A percentile compares a stretch with the other conserved stretches of the same genome.
Conservation (phyloP, 2,888 invertebrate species). For the Herminia tarsipennalis region DNA sequence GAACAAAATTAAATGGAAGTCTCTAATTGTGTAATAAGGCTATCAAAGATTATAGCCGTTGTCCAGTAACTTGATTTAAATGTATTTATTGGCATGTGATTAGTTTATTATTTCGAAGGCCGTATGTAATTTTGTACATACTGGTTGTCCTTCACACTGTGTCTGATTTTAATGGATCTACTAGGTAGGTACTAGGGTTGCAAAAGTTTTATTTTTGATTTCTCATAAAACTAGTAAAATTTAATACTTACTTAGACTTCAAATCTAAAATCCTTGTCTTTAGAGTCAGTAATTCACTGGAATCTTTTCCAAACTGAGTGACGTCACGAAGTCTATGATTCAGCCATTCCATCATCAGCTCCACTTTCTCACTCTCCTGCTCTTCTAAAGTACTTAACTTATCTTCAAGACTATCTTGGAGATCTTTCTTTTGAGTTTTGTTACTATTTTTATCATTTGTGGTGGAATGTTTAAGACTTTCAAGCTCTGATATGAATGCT, state of each 20-base stretch:
- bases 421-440: constrained; percentile 58
- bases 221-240: background rate
- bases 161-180: too few relatives aligned
- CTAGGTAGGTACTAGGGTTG: too few relatives aligned
- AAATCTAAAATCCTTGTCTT: constrained; percentile 73
- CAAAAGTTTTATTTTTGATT: too few relatives aligned
- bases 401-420: constrained; percentile 66
- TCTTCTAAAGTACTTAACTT: constrained; percentile 66
- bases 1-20: too few relatives aligned
- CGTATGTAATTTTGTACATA: too few relatives aligned
- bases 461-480: constrained; percentile 53
- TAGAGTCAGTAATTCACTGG: constrained; percentile 66
- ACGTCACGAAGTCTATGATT: constrained; percentile 68
- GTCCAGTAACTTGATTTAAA: too few relatives aligned
- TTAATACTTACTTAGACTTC: constrained; percentile 74
- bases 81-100: too few relatives aligned
- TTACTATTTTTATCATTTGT: constrained; percentile 44
- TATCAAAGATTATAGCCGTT: too few relatives aligned
- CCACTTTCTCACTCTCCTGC: constrained; percentile 75
- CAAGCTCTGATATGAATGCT: constrained; percentile 59
- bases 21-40: too few relatives aligned
- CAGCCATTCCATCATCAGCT: constrained; percentile 79
- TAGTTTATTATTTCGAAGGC: too few relatives aligned
- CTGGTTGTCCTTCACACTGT: too few relatives aligned
- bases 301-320: constrained; percentile 60